phyloP scores from a whole-genome alignment of 2,888 invertebrate genomes.

The Hypercompe scribonia region DNA sequence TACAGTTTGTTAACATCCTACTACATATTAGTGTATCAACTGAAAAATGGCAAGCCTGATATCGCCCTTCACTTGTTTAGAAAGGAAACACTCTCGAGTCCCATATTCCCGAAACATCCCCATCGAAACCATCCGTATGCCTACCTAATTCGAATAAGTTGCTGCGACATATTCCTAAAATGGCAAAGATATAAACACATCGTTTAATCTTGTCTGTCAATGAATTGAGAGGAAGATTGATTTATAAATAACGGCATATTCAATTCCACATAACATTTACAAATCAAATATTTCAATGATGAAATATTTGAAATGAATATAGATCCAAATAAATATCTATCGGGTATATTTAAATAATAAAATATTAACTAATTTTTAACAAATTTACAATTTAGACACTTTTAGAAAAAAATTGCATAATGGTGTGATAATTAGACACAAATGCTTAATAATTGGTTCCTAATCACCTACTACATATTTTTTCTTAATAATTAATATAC shows the following conservation, averaged over 20 bases:
- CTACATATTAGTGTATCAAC: neutral
- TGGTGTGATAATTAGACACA: constrained; percentile 1
- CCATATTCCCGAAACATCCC: neutral
- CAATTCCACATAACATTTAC: constrained; percentile 31
- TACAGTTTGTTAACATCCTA: constrained; percentile 17
- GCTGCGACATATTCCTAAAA: constrained; percentile 17
- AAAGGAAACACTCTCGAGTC: no score
- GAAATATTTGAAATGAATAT: constrained; percentile 44
- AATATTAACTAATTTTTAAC: constrained; percentile 44
- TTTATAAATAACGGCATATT: constrained; percentile 22
- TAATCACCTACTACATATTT: neutral
- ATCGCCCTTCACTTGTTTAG: no score
- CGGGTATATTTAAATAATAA: constrained; percentile 6
- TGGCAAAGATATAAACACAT: constrained; percentile 27
- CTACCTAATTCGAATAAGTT: neutral
- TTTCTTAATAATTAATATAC: neutral
- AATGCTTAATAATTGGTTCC: constrained; percentile 7
- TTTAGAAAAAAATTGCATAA: constrained; percentile 13
- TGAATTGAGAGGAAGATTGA: constrained; percentile 40
- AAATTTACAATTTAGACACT: constrained; percentile 15
- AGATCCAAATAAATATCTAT: constrained; percentile 18
- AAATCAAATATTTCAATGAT: constrained; percentile 40
- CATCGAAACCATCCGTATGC: no score
- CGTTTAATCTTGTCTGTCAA: constrained; percentile 44
- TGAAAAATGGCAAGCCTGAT: neutral